Base-by-base conservation (phyloP, 2,888 invertebrate genomes). In the Dasypolia templi region DNA sequence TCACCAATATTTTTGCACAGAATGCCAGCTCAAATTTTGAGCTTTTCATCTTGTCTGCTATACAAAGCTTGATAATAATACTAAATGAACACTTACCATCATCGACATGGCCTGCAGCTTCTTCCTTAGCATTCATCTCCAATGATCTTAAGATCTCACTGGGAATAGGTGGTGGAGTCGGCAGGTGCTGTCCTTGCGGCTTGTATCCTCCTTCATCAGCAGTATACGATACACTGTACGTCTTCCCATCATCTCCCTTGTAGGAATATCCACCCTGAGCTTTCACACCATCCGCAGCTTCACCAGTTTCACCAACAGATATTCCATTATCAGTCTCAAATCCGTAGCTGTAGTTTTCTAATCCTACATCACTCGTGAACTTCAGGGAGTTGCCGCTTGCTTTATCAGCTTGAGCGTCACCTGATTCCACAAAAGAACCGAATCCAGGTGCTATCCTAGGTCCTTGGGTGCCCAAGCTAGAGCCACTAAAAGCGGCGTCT, bases 271-370 rank as follows among this genome's bases (percentile, higher is more conserved):
- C 94, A 68, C 95, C 95, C 79, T 94, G 90, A 9, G 94, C 93
- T 42, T 93, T 91, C 0, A 94, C 91, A 14, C 95, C 95, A 79
- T 93, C 90, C 0, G 85, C 86, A 3, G 92, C 90, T 0, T 93
- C 89, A 29, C 93, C 95, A 42, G 90, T 92, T 68, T 93, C 94
- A 55, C 93, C 93, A 71, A 94, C 93, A 35, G 91, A 86, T 67
- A 96, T 95, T 0, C 95, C 96, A 80, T 95, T 96, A 14, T 95
- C 94, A 70, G 94, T 93, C 86, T 95, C 92, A 70, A 91, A 96
- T 1, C 91, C 93, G 66, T 92, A 95, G 62, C 91, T 93, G 49
- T 91, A 95, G 14, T 89, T 90, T 0, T 95, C 92, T 11, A 88
- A 73, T 4, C 91, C 91, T 3, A 94, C 90, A 74, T 94, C 92